A percentile compares a stretch with the other conserved stretches of the same genome.
These are phyloP conservation scores for Hyposoter didymator DNA, from an alignment of 2,888 invertebrate genomes.

Conservation along the genomic window DNA sequence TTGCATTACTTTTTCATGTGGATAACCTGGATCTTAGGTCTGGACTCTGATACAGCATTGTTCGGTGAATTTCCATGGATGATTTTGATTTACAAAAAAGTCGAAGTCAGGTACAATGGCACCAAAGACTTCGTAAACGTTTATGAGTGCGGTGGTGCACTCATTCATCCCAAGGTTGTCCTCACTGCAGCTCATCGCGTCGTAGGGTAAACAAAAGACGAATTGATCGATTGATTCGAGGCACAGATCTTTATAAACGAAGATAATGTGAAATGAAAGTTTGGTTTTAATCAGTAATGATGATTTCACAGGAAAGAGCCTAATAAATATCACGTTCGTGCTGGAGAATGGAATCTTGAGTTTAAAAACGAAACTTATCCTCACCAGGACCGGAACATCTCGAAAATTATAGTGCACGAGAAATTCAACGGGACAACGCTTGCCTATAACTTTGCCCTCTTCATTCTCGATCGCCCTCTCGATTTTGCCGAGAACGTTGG, in stretches of 20 bases:
- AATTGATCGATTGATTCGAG: no score
- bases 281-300: no score
- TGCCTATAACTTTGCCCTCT: constrained; percentile 90
- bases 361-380: constrained; percentile 88
- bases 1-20: no score
- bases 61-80: constrained; percentile 95
- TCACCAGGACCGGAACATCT: constrained; percentile 89
- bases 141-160: constrained; percentile 92
- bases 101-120: constrained; percentile 83
- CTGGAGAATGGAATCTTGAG: constrained; percentile 94
- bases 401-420: constrained; percentile 86
- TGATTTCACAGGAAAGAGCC: constrained; percentile 71
- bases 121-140: constrained; percentile 85
- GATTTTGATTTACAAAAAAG: constrained; percentile 89
- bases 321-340: constrained; percentile 85
- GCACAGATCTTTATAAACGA: no score
- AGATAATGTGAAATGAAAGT: no score
- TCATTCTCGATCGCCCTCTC: constrained; percentile 88
- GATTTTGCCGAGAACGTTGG: constrained; percentile 89
- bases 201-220: constrained; percentile 71
- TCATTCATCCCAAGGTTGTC: constrained; percentile 91
- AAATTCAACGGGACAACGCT: constrained; percentile 88
- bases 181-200: constrained; percentile 94
- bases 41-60: no score
- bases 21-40: no score